A percentile compares a stretch with the other conserved stretches of the same genome.
phyloP scores from a whole-genome alignment of 2,113 vertebrate species.

The Sterrhoptilus dennistouni region DNA sequence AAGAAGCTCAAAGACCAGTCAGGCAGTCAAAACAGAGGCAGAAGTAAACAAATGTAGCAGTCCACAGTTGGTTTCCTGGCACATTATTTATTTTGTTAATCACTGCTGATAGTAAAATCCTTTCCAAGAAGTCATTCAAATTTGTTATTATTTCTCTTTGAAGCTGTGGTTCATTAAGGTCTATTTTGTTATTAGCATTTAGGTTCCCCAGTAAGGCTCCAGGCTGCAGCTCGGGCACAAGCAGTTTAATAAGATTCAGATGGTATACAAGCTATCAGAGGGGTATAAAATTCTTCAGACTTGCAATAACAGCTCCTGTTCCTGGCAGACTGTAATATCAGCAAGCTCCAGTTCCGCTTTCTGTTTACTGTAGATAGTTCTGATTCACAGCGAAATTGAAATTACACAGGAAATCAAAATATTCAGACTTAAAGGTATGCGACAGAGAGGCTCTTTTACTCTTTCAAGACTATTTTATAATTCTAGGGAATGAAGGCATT shows the following conservation, averaged over 20 bases:
- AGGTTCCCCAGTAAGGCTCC: background rate
- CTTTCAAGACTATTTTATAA: constrained; percentile 36
- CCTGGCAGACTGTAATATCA: constrained; percentile 52
- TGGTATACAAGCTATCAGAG: constrained; percentile 36
- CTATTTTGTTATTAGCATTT: constrained; percentile 30
- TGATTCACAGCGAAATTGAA: constrained; percentile 69
- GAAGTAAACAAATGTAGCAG: constrained; percentile 15
- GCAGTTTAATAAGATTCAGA: constrained; percentile 64
- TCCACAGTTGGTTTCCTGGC: background rate
- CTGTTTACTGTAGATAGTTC: constrained; percentile 67
- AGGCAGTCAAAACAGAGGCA: constrained; percentile 13
- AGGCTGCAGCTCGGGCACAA: background rate
- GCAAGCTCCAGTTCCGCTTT: constrained; percentile 57
- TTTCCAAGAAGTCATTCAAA: constrained; percentile 11
- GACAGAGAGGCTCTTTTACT: constrained; percentile 27
- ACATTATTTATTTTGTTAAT: constrained; percentile 56
- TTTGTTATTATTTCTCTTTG: constrained; percentile 44
- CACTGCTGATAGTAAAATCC: constrained; percentile 19
- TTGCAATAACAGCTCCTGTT: constrained; percentile 53
- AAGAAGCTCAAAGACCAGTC: background rate
- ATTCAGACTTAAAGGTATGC: constrained; percentile 45
- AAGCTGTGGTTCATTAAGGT: constrained; percentile 38
- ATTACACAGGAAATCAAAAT: constrained; percentile 72
- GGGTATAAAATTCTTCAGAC: constrained; percentile 50
- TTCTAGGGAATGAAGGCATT: constrained; percentile 47